Base-by-base conservation (phyloP, 2,113 vertebrate species). In the Canis aureus region DNA sequence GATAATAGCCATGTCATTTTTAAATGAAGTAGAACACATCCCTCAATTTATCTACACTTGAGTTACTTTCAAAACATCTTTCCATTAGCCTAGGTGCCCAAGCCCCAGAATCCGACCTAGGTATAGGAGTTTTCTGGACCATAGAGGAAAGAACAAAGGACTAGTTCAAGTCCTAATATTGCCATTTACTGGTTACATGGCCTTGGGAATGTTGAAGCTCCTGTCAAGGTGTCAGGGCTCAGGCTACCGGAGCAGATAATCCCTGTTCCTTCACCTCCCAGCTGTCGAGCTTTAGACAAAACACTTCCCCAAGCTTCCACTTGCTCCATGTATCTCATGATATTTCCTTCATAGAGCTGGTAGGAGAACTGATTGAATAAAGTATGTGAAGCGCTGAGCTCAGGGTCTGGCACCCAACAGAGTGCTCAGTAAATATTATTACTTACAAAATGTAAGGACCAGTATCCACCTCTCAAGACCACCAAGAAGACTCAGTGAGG, bases 1-100 rank as follows among this genome's bases (percentile, higher is more conserved):
- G 32, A 53, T 90, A 89, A 80, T 55, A 94, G 32, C 76, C 80
- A 92, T 89, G 27, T 20, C 67, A 92, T 89, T 92, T 96, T 81
- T 32, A 89, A 95, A 57, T 64, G 11, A 80, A 94, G 64, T 66
- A 79, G 64, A 73, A 66, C 17, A 38, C 22, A 67, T 53, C 73
- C 4, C 38, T 95, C 51, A 35, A 55, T 74, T 82, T 96, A 51
- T 51, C 32, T 67, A 4, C 17, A 71, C 53, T 92, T 53, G 20
- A 79, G 25, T 62, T 64, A 57, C 9, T 79, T 96, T 85, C 49
- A 85, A 57, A 92, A 32, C 73, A 67, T 60, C 62, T 93, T 93
- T 57, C 38, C 35, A 43, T 25, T 53, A 49, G 71, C 11, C 62
- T 82, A 11, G 35, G 78, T 71, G 71, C 25, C 38, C 55, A 94